These are phyloP conservation scores for Chaetodon auriga DNA, from an alignment of 2,113 vertebrate species.

Conservation along the genomic window DNA sequence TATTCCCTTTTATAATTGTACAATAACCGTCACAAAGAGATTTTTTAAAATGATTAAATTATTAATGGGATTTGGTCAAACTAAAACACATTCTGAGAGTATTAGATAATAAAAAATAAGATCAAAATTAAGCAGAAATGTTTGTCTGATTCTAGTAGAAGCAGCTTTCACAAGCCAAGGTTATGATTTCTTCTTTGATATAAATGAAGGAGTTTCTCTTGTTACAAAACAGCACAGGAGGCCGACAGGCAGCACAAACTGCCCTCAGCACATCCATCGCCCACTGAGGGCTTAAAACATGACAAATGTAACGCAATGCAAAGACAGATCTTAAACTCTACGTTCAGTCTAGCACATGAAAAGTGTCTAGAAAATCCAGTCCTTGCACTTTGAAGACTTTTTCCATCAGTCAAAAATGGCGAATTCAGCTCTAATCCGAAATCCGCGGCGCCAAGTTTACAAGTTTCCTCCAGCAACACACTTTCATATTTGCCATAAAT, in stretches of 20 bases:
- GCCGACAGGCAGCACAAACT: constrained; percentile 17
- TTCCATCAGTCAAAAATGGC: constrained; percentile 75
- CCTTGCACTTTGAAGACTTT: constrained; percentile 28
- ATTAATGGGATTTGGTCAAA: neutral
- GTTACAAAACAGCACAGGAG: constrained; percentile 38
- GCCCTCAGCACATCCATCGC: neutral
- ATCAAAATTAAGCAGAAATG: neutral
- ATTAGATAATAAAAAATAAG: neutral
- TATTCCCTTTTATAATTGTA: neutral
- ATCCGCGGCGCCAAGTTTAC: constrained; percentile 48
- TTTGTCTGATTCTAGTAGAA: neutral
- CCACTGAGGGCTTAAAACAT: neutral
- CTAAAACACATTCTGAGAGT: neutral
- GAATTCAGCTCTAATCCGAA: constrained; percentile 62
- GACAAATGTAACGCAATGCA: neutral
- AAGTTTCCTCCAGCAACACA: constrained; percentile 6
- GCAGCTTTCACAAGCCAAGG: neutral
- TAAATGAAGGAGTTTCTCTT: constrained; percentile 13
- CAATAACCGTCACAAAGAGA: neutral
- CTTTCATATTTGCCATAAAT: neutral
- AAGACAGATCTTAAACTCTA: neutral
- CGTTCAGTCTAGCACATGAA: neutral
- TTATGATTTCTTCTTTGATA: neutral
- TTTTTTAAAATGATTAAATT: neutral
- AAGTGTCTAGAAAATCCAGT: neutral